Base-by-base conservation (phyloP, 2,797 vertebrate species). In the Sebastes diploproa region DNA sequence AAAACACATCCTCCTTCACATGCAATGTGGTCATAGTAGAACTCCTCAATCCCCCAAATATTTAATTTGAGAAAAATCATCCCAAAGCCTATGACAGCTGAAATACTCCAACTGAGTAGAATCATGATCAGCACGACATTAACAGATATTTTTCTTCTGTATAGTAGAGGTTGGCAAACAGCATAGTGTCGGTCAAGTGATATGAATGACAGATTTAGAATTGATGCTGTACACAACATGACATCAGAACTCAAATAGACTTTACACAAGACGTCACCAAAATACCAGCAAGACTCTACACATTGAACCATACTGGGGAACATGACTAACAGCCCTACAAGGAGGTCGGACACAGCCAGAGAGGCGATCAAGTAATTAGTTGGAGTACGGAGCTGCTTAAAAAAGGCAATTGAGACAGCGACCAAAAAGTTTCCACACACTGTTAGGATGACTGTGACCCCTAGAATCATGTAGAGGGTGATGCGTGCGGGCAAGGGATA, bases 361-460 rank as follows among this genome's bases (percentile, higher is more conserved):
- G 83, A 88, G 22, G 77, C 20, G 20, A 83, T 76, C 16, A 88
- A 75, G 60, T 81, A 88, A 55, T 88, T 88, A 1, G 86, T 88
- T 16, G 86, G 80, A 72, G 83, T 88, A n/a, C 83, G 86, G 5
- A 88, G 86, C 60, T 85, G 86, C 54, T 83, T 85, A 56, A 88
- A 88, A 61, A 77, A 78, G 34, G 68, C 34, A 2, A 88, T 50
- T 5, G 86, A 75, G 3, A 81, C n/a, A 29, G 69, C 62, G 59
- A 88, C 86, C 25, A 88, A 8, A 29, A 86, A 46, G 55, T 88
- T 88, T 22, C 86, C 83, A 72, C 54, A 81, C 42, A 88, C 83
- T 25, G 86, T 87, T 6, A 89, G 22, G 13, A 80, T 14, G 22
- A 84, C 70, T 3, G 6, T 66, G 16, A 58, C 3, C 2, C 84